Conservation (phyloP, 2,113 vertebrate species). For the Cricetomys ansorgei region DNA sequence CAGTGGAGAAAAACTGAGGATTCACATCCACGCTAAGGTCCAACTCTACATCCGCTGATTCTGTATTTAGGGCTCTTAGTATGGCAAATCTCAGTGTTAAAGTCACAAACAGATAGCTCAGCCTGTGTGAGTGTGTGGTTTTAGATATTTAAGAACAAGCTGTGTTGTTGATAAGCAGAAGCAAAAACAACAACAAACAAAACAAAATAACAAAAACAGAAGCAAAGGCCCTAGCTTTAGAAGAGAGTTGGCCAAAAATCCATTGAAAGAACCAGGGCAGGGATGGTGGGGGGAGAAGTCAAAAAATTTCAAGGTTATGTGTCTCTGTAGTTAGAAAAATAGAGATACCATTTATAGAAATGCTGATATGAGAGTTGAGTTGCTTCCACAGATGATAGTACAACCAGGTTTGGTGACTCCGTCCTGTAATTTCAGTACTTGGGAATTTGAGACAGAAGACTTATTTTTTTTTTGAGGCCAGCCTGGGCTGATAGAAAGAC, state of each 20-base stretch:
- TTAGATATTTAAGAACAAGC: not conserved
- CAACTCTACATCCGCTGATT: not conserved
- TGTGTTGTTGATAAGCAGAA: not conserved
- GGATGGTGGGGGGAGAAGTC: not conserved
- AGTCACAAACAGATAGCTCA: not conserved
- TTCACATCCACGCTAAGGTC: not conserved
- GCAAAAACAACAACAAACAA: not conserved
- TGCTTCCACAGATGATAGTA: not conserved
- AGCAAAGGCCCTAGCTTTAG: not conserved
- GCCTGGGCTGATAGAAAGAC: not conserved
- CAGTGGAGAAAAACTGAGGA: not conserved
- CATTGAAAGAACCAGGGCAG: not conserved
- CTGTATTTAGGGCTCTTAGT: not conserved
- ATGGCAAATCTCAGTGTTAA: not conserved
- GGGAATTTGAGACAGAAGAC: not conserved
- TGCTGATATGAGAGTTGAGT: not conserved
- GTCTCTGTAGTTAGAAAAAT: not conserved
- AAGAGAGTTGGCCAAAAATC: not conserved
- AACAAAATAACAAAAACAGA: not conserved
- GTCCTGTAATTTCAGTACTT: not conserved
- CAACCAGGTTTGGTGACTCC: no score
- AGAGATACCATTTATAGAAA: not conserved
- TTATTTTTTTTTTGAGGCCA: not conserved
- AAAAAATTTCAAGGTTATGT: not conserved
- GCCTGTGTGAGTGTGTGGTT: not conserved